phyloP scores from a whole-genome alignment of 2,113 vertebrate genomes.

The Protobothrops mucrosquamatus region DNA sequence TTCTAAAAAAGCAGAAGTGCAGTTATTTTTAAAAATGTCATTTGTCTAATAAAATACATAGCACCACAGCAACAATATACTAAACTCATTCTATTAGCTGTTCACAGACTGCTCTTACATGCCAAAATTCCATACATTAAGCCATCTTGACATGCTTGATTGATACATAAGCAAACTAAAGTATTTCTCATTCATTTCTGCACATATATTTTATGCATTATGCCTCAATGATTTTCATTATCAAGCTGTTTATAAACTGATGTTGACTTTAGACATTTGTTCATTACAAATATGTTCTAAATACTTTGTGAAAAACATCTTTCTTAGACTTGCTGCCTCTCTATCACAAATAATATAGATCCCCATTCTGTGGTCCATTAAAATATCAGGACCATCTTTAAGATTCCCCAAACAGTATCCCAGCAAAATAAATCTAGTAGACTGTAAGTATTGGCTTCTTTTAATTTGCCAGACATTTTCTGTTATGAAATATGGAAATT shows the following conservation, averaged over 20 bases:
- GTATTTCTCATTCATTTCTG: background rate
- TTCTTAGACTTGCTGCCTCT: no score
- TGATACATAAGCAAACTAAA: background rate
- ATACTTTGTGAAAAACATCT: background rate
- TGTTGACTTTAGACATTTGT: background rate
- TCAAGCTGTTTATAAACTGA: background rate
- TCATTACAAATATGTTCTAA: background rate
- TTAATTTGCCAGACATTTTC: background rate
- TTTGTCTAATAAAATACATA: background rate
- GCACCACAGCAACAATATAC: background rate
- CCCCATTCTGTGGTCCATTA: background rate
- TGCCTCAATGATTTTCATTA: background rate
- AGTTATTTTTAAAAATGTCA: conserved; percentile 3
- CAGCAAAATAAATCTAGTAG: background rate
- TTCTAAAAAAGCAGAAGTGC: background rate
- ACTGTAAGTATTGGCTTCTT: background rate
- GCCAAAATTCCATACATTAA: background rate
- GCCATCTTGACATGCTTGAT: background rate
- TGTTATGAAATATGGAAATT: background rate
- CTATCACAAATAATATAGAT: background rate
- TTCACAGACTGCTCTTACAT: background rate
- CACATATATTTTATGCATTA: background rate
- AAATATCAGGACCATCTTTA: background rate
- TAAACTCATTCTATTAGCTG: background rate
- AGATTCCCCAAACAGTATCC: background rate